Evolutionary conservation across 1,140 invertebrate species (phyloP).

Genomic region (Dreissena polymorpha): DNA sequence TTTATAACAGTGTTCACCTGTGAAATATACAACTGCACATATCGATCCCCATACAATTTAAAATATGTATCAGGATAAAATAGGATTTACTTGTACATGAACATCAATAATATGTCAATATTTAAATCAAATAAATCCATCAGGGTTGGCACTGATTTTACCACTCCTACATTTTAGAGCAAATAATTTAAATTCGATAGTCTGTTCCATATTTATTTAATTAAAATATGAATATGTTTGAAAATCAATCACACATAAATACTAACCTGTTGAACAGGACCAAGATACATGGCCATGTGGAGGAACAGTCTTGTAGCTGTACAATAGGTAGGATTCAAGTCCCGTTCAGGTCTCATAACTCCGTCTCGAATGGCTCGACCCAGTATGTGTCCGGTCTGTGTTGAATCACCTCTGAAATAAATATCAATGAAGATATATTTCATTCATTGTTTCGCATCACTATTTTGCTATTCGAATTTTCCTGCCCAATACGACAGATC

Average conservation of each 20-base stretch:
- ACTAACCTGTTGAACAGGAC: constrained; percentile 43
- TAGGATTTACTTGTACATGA: neutral
- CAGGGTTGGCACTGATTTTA: neutral
- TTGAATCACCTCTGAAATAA: neutral
- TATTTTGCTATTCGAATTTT: neutral
- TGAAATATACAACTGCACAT: neutral
- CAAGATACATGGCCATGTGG: constrained; percentile 69
- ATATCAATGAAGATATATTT: neutral
- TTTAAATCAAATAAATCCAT: neutral
- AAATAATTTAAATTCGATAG: neutral
- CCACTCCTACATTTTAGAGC: neutral
- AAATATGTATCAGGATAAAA: too few species aligned
- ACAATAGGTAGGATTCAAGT: constrained; percentile 58
- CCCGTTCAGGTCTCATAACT: constrained; percentile 61
- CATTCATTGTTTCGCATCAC: neutral
- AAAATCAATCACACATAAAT: neutral
- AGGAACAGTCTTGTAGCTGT: constrained; percentile 61
- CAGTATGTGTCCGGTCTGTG: constrained; percentile 67
- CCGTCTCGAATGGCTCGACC: constrained; percentile 55
- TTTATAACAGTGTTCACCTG: constrained; percentile 44
- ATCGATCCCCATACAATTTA: too few species aligned
- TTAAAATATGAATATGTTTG: too few species aligned
- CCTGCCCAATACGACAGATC: neutral
- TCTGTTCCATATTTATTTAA: neutral
- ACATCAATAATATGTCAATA: neutral